Percentiles rank a stretch among this genome's conserved stretches.
Conservation (phyloP, 2,888 invertebrate species). For the Eilema depressum region DNA sequence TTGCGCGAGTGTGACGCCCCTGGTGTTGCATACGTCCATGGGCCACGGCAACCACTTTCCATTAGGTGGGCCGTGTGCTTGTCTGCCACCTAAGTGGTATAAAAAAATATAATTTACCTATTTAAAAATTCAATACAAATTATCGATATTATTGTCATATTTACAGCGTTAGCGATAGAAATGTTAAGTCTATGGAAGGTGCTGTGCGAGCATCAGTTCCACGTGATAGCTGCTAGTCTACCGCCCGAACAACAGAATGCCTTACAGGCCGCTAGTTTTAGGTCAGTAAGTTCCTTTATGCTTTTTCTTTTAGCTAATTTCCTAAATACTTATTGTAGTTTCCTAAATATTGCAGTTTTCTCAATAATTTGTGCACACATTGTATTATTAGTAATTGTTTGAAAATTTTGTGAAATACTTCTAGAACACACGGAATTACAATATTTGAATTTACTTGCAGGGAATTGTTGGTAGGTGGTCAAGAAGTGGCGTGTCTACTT, state of each 20-base stretch:
- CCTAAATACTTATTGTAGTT: too few relatives aligned
- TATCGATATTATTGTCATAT: neutral
- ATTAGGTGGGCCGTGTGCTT: too few relatives aligned
- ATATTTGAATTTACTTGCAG: constrained; percentile 69
- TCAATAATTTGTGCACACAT: too few relatives aligned
- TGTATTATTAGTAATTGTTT: too few relatives aligned
- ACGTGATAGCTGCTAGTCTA: constrained; percentile 90
- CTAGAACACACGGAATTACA: neutral
- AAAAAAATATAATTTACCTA: neutral
- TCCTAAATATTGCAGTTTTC: too few relatives aligned
- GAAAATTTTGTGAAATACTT: neutral
- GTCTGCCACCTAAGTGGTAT: too few relatives aligned
- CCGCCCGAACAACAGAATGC: constrained; percentile 89
- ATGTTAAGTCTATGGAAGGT: constrained; percentile 97
- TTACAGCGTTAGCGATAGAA: constrained; percentile 92
- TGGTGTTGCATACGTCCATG: too few relatives aligned
- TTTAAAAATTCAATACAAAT: neutral
- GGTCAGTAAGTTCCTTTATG: constrained; percentile 58
- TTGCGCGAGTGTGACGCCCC: too few relatives aligned
- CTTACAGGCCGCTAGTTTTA: constrained; percentile 88
- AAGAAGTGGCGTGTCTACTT: constrained; percentile 89
- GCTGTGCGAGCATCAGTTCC: constrained; percentile 96
- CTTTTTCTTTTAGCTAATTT: too few relatives aligned
- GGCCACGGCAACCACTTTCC: too few relatives aligned
- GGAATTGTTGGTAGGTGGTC: constrained; percentile 92